Base-by-base conservation (phyloP, 1,140 invertebrate species). In the Ylistrum balloti region DNA sequence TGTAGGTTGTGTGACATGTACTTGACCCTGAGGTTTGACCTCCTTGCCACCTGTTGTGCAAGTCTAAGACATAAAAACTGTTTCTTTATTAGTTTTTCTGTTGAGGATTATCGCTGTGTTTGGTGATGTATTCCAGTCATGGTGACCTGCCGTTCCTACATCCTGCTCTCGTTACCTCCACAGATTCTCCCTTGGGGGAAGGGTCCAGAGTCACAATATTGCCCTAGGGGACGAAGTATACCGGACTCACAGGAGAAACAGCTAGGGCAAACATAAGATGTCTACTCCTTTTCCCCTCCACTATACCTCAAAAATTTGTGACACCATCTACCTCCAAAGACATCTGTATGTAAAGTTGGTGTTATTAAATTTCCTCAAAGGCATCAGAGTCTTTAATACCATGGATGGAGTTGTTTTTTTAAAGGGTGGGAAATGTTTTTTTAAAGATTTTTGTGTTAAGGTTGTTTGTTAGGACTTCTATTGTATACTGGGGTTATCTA, bases 41-140 rank as follows among this genome's bases (percentile, higher is more conserved):
- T n/a, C 56, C 56, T 74, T 28, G n/a, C 56, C 56, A 74, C 56
- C 56, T 74, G 56, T 74, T 74, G 56, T 74, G 22, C 22, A 74
- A 74, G 56, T 74, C 22, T 1, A 74, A n/a, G 56, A 74, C 56
- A 74, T 74, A 28, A 74, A 74, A 74, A 74, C 56, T 28, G n/a
- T 74, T 74, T 7, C 56, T 74, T 45, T 28, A 74, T 74, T 74
- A 74, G 56, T 74, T 74, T 74, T 74, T n/a, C n/a, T 74, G 56
- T 74, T 74, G 56, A 11, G 56, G 56, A 74, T 74, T 74, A 74
- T 74, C 56, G 1, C 5, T 0, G 22, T n/a, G 56, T n/a, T 9
- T 22, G 22, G n/a, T 74, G 56, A 74, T 74, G 22, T 74, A 74
- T 74, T n/a, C 56, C 56, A 74, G 56, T 74, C 56, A 74, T 74